Evolutionary conservation across 2,113 vertebrate genomes (phyloP), one percentile per base, ranked within the genome.

Genomic region (Crotalus viridis): DNA sequence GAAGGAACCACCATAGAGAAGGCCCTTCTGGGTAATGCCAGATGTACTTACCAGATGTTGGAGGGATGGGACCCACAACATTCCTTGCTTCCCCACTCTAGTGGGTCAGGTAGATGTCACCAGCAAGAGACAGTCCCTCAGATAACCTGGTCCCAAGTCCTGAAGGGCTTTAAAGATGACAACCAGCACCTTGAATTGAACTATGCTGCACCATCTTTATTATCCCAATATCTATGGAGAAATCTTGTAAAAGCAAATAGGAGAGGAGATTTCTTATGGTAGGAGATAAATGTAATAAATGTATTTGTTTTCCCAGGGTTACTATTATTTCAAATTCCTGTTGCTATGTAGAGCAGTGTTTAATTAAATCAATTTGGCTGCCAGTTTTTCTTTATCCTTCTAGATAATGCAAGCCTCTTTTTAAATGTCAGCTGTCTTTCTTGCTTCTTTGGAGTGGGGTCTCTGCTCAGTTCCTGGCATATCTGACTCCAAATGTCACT

Each of bases 401-500:
- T 81, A 94, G 95, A 96, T 93, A 87, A 46, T 85, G 64, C 61
- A 92, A 93, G 0, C 26, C 39, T 0, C 52, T 89, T 87, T 86
- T 94, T 55, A 94, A 88, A 94, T 88, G 74, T 1, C 74, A 87
- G 2, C 2, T 51, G 6, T 51, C 95, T 57, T 6, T 51, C 24
- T 21, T 92, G 26, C 92, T 96, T 95, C 93, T 64, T 93, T 89
- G 95, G 89, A 92, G 13, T 22, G 13, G 8, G 57, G 55, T 89
- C 21, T 94, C 92, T 95, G 88, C 0, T 0, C 91, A 93, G 92
- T 94, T 8, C 19, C 91, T 52, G 93, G 5, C 48, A 54, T 92
- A 19, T 92, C 91, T 95, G 52, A 94, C 94, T 96, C 86, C 93
- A 93, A 9, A 52, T 90, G 91, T 92, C 91, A 96, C 87, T 59